These are phyloP conservation scores for Conistra vaccinii DNA, from an alignment of 2,888 invertebrate species.

Conservation along the genomic window DNA sequence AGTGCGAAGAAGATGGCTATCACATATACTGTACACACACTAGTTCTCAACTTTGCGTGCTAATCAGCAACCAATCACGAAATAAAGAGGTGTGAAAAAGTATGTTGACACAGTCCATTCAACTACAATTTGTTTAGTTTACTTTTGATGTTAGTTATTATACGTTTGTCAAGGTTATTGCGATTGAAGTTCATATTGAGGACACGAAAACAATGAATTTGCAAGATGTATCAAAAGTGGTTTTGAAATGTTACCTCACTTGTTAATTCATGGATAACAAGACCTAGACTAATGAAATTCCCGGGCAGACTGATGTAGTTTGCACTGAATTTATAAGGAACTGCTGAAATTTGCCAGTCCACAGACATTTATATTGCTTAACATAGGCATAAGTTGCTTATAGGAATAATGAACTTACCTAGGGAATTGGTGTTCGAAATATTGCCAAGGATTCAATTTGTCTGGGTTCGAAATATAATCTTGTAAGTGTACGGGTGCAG, in stretches of 20 bases:
- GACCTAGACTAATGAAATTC: constrained; percentile 45
- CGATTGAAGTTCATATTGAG: constrained; percentile 30
- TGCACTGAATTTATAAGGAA: constrained; percentile 27
- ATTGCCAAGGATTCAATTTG: background rate
- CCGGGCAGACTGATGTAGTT: constrained; percentile 23
- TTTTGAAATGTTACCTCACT: background rate
- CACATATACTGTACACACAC: constrained; percentile 25
- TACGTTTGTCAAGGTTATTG: constrained; percentile 36
- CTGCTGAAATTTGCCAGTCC: constrained; percentile 13
- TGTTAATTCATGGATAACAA: constrained; percentile 21
- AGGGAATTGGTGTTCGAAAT: constrained; percentile 13
- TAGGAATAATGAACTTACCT: background rate
- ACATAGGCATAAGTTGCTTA: background rate
- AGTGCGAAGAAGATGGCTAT: constrained; percentile 33
- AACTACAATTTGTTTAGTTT: constrained; percentile 53
- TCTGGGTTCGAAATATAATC: background rate
- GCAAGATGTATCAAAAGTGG: background rate
- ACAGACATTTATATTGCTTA: constrained; percentile 9
- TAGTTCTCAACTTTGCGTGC: constrained; percentile 41
- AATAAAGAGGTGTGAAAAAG: constrained; percentile 57
- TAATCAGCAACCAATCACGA: constrained; percentile 55
- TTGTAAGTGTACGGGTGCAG: background rate
- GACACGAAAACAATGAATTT: constrained; percentile 11
- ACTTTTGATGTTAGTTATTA: constrained; percentile 22
- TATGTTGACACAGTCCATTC: constrained; percentile 57